Evolutionary conservation across 37 sponge, comb jelly and placozoan genomes (phyloP).

Genomic region (Bolinopsis microptera): DNA sequence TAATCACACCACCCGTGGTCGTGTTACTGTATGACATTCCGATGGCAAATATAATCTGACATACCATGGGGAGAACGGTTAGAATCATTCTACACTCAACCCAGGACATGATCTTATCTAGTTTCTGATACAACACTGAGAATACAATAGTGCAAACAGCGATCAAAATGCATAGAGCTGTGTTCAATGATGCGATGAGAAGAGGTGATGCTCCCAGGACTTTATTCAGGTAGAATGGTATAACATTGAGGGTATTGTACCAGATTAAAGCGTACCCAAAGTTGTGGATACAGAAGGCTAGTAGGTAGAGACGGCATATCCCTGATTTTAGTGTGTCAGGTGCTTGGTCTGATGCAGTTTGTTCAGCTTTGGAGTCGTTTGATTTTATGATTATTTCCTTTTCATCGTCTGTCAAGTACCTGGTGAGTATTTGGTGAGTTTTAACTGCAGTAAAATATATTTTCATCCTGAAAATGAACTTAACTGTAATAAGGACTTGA

Average conservation of each 20-base stretch:
- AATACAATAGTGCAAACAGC: not conserved
- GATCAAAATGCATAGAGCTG: not conserved
- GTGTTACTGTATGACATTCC: not conserved
- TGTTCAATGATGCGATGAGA: not conserved
- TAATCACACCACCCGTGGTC: not conserved
- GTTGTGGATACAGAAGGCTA: not conserved
- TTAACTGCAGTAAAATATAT: no score
- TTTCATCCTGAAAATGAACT: no score
- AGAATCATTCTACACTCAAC: not conserved
- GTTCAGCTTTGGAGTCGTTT: not conserved
- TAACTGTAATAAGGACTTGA: no score
- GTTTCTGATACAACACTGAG: not conserved
- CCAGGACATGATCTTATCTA: not conserved
- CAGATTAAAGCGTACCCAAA: not conserved
- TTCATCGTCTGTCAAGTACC: not conserved
- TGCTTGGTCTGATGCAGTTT: not conserved
- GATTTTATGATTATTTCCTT: not conserved
- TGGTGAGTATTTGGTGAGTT: no score
- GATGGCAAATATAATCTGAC: not conserved
- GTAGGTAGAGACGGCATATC: not conserved
- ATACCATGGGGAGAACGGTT: slow-evolving; percentile 19
- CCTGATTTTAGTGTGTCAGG: not conserved
- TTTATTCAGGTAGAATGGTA: slow-evolving; percentile 14
- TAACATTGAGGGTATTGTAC: not conserved
- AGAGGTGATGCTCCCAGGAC: not conserved